These are phyloP conservation scores for Sternotherus odoratus DNA, from an alignment of 2,797 vertebrate species.

Conservation along the genomic window DNA sequence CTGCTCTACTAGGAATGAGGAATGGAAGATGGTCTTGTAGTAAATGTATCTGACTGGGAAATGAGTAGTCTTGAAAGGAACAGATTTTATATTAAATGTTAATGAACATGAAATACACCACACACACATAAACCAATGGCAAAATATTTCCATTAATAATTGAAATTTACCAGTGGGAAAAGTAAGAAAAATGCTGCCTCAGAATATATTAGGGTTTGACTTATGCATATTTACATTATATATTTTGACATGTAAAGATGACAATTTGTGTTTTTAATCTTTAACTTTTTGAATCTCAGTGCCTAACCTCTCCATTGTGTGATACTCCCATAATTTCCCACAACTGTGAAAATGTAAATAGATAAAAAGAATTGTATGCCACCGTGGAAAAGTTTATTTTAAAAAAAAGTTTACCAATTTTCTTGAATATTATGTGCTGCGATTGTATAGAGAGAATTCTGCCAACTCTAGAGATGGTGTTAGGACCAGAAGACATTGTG, in stretches of 20 bases:
- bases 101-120: background rate
- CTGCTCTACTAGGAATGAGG: background rate
- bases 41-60: background rate
- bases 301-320: background rate
- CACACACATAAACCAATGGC: background rate
- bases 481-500: no score
- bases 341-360: background rate
- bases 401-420: no score
- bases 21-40: background rate
- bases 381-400: no score
- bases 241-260: background rate
- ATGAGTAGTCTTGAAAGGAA: background rate
- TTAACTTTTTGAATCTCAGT: background rate
- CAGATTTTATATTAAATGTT: background rate
- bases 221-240: background rate
- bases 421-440: background rate
- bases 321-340: background rate
- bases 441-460: background rate
- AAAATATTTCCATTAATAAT: background rate
- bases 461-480: background rate
- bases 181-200: background rate
- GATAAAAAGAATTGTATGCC: background rate
- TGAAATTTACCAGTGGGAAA: background rate
- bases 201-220: background rate
- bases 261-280: background rate